phyloP scores from a whole-genome alignment of 2,113 vertebrate species.

The Alectura lathami region DNA sequence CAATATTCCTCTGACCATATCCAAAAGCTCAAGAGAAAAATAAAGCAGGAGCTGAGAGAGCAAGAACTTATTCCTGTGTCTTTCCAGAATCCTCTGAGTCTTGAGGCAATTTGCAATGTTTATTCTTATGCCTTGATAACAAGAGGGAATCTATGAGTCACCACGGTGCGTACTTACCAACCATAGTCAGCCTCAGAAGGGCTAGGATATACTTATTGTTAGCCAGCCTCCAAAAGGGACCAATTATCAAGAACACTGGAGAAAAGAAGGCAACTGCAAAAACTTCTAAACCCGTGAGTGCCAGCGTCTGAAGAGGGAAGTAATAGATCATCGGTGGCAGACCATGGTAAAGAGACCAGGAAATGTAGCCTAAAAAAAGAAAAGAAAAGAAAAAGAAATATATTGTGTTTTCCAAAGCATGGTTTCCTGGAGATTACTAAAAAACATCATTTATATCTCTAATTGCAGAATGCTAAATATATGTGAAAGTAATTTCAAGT shows the following conservation, averaged over 20 bases:
- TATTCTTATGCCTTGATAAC: neutral
- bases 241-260: slow-evolving; percentile 53
- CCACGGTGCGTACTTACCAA: slow-evolving; percentile 53
- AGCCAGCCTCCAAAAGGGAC: slow-evolving; percentile 68
- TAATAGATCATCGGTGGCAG: slow-evolving; percentile 77
- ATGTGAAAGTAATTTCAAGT: neutral
- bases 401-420: neutral
- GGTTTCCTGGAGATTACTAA: neutral
- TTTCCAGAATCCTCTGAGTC: neutral
- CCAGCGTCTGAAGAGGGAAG: slow-evolving; percentile 77
- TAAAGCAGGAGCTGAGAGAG: neutral
- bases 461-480: neutral
- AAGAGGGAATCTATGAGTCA: neutral
- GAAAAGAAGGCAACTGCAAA: slow-evolving; percentile 68
- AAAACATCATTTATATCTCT: neutral
- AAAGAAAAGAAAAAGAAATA: neutral
- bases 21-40: neutral
- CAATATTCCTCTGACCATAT: neutral
- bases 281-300: slow-evolving; percentile 73
- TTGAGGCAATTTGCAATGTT: neutral
- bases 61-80: neutral
- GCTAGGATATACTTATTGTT: slow-evolving; percentile 63
- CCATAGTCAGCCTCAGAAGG: slow-evolving; percentile 60
- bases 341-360: slow-evolving; percentile 77
- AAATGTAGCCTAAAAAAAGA: slow-evolving; percentile 69